Conservation (phyloP, 2,888 invertebrate genomes). For the Harpagoxenus sublaevis region DNA sequence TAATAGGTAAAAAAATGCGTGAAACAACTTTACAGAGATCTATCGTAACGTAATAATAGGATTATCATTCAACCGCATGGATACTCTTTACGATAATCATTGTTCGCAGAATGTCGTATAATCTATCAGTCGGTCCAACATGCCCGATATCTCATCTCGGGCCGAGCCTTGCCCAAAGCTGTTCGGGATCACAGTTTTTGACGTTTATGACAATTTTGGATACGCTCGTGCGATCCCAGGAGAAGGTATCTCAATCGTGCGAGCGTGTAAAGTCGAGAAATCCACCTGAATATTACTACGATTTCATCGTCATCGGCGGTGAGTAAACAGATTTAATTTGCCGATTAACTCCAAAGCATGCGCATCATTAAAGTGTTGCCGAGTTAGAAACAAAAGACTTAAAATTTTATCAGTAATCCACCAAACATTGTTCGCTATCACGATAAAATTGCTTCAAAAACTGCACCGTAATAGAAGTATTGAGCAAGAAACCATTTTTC, state of each 20-base stretch:
- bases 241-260: conserved; percentile 86
- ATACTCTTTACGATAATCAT: not conserved
- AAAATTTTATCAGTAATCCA: not conserved
- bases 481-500: not conserved
- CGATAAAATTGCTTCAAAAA: not conserved
- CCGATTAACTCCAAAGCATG: not conserved
- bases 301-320: conserved; percentile 90
- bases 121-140: conserved; percentile 74
- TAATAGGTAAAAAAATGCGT: not conserved
- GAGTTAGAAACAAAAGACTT: not conserved
- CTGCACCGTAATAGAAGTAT: too few relatives aligned
- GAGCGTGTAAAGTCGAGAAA: conserved; percentile 87
- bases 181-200: conserved; percentile 88
- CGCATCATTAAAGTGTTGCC: not conserved
- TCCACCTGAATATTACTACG: conserved; percentile 87
- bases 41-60: not conserved
- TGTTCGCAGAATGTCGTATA: conserved; percentile 80
- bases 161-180: conserved; percentile 88
- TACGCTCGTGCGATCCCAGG: conserved; percentile 87
- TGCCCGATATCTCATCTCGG: conserved; percentile 88
- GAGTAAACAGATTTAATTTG: conserved; percentile 69
- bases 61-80: not conserved
- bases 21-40: not conserved
- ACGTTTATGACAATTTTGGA: conserved; percentile 90
- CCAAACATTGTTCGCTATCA: too few relatives aligned